Evolutionary conservation across 2,888 invertebrate species (phyloP), one percentile per base, ranked within the genome.

Genomic region (Hemicrepidius hirtus): DNA sequence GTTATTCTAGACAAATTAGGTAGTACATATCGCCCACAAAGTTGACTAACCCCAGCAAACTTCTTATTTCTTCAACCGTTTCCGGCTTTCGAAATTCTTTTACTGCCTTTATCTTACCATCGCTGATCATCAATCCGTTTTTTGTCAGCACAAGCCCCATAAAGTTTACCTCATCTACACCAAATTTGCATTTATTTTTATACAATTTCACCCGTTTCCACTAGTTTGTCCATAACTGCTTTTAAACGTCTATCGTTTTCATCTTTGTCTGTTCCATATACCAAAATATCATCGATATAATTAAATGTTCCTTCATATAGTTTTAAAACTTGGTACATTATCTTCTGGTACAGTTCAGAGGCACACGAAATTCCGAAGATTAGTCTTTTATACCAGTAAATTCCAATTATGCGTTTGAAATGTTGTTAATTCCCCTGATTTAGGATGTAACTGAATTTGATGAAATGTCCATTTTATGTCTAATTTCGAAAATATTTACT

Each of bases 301-400:
- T 83, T 85, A 24, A 84, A 71, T 3, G 78, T 80, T 0, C 84
- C 84, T 41, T 82, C 77, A 18, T 84, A 82, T 4, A 76, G 78
- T 41, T 71, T 35, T 3, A 87, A 59, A 7, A 86, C 80, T 72
- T 78, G 78, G 65, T 82, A 79, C 9, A 87, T 73, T 1, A 79
- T 80, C 73, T 85, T 83, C 76, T 87, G 85, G 73, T 85, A 87
- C 0, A 85, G 77, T 78, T 87, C 87, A 0, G 85, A 83, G 3
- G 87, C 87, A 63, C 84, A 85, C 1, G 78, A 79, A 9, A 87
- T 82, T 0, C 83, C 84, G 74, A 84, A 85, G 76, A 81, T 79
- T 2, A 84, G 62, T 64, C 85, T 53, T 75, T 85, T 86, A 70
- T 84, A 87, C 28, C 83, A 71, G 68, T 71, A 85, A 10, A 86